Conservation (phyloP, 2,888 invertebrate species). For the Caenorhabditis sp. region DNA sequence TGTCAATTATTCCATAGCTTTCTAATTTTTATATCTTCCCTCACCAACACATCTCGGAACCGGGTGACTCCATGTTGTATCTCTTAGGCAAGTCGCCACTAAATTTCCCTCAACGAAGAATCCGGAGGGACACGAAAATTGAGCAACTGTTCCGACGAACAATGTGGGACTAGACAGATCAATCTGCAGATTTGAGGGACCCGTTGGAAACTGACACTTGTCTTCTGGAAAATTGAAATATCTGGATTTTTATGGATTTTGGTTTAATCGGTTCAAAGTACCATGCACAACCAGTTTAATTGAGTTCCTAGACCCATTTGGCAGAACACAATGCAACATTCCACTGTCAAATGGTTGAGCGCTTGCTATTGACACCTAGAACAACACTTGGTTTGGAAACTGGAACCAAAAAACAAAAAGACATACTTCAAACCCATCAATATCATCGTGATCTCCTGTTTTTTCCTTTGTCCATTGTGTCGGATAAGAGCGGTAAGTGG, state of each 20-base stretch:
- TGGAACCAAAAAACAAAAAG: not conserved
- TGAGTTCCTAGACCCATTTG: conserved; percentile 87
- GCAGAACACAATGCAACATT: conserved; percentile 91
- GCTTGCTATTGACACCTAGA: conserved; percentile 88
- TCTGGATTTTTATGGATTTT: too few species aligned
- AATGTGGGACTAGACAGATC: conserved; percentile 71
- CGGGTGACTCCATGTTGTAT: conserved; percentile 95
- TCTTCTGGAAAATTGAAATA: conserved; percentile 68
- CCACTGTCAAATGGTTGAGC: conserved; percentile 92
- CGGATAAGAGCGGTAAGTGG: conserved; percentile 81
- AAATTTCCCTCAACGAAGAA: conserved; percentile 81
- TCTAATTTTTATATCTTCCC: not conserved
- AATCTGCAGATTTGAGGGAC: conserved; percentile 68
- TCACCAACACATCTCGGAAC: conserved; percentile 94
- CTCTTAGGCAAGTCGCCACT: conserved; percentile 90
- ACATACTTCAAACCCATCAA: conserved; percentile 76
- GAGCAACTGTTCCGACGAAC: conserved; percentile 76
- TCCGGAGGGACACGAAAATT: conserved; percentile 79
- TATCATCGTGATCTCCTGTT: conserved; percentile 65
- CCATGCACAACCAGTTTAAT: conserved; percentile 74
- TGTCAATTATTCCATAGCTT: not conserved
- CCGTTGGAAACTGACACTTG: conserved; percentile 71
- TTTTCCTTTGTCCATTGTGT: conserved; percentile 76
- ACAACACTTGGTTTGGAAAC: not conserved
- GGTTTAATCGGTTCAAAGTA: not conserved